Base-by-base conservation (phyloP, 2,797 vertebrate genomes). In the Novumbra hubbsi region DNA sequence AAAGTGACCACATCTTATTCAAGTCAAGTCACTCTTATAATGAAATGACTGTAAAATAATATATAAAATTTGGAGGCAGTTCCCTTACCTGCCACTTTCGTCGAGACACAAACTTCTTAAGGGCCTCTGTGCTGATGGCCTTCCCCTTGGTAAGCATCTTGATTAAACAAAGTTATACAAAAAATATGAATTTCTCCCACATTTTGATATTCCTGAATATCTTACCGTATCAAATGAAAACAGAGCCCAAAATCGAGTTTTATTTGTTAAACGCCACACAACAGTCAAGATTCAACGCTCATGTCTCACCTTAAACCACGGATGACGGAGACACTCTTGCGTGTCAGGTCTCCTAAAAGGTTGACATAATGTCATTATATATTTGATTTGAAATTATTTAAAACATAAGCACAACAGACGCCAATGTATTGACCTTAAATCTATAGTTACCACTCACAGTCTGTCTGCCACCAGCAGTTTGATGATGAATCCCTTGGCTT, bases 401-500 rank as follows among this genome's bases (percentile, higher is more conserved):
- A 41, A 45, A 38, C 8, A 52, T 45, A 45, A 45, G 41, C 14
- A 45, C 41, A 45, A 9, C 2, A 12, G 14, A 45, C 8, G 12
- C 14, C 41, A 14, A 45, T 45, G 11, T 45, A 45, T 45, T 45
- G 41, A 45, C 41, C 41, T 45, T 45, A 64, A 48, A 19, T 69
- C 41, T 65, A 32, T 5, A 60, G 68, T 71, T 75, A 34, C 27
- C 66, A 96, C 98, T 99, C 89, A 99, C 98, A 97, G 94, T 73
- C 86, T 94, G 90, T 99, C 97, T 3, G 90, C 95, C 68, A 98
- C 97, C 73, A 99, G 92, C 83, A 99, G 93, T 89, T 97, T 98
- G 85, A 99, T 98, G 87, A 99, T 95, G 49, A 99, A 99, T 64
- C 96, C 96, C 87, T 96, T 96, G 52, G 97, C 96, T 87, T 99